Percentiles rank a stretch among this genome's conserved stretches.
These are phyloP conservation scores for Sebastes trivittatus DNA, from an alignment of 2,797 vertebrate genomes.

Conservation along the genomic window DNA sequence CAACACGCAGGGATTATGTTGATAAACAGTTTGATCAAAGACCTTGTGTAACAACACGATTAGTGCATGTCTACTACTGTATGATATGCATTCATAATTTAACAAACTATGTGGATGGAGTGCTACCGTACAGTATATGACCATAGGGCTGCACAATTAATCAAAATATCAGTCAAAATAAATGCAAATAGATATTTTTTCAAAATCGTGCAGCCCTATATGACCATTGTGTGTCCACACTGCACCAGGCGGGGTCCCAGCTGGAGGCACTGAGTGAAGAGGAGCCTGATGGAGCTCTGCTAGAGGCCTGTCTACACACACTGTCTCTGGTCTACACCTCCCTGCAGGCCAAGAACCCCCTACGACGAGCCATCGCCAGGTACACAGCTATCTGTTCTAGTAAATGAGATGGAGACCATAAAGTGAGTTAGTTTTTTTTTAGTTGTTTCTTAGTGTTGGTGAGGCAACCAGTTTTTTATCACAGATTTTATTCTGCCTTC, in stretches of 20 bases:
- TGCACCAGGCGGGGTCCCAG: constrained; percentile 81
- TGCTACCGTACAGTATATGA: neutral
- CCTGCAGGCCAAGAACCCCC: constrained; percentile 88
- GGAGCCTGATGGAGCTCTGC: constrained; percentile 63
- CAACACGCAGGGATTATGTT: neutral
- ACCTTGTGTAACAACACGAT: neutral
- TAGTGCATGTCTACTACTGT: neutral
- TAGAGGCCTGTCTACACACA: constrained; percentile 85
- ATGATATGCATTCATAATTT: neutral
- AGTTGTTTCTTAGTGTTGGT: neutral
- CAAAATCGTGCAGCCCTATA: too few species aligned
- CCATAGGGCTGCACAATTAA: too few species aligned
- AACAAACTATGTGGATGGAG: neutral
- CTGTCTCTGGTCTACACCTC: constrained; percentile 86
- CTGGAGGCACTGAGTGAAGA: constrained; percentile 80
- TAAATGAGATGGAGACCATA: neutral
- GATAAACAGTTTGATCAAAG: neutral
- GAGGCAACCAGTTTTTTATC: neutral
- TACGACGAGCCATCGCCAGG: constrained; percentile 91
- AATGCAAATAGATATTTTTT: too few species aligned
- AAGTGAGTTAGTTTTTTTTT: too few species aligned
- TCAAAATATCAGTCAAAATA: too few species aligned
- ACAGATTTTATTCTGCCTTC: neutral
- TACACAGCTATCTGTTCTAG: constrained; percentile 53
- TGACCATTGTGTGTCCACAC: neutral